Base-by-base conservation (phyloP, 2,113 vertebrate genomes). In the Vidua macroura region DNA sequence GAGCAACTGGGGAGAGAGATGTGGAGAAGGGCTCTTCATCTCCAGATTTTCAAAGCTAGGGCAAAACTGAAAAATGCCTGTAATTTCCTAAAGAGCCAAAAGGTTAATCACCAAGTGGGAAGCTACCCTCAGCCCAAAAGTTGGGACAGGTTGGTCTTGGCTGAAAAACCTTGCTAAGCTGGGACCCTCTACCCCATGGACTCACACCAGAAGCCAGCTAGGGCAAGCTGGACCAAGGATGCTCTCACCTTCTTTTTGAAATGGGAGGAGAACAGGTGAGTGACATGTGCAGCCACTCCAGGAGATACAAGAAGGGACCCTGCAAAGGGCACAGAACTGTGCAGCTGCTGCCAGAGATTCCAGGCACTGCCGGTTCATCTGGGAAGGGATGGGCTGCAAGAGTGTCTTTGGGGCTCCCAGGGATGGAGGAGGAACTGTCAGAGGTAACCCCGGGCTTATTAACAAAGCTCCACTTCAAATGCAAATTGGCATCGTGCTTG, bases 291-390 rank as follows among this genome's bases (percentile, higher is more conserved):
- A 60, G 15, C 59, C 60, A 43, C 30, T 7, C 10, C 6, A 10
- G 43, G 6, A 64, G 33, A 48, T 9, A 60, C 18, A 49, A 37
- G 52, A 59, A 87, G 19, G 11, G 39, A 79, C 30, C n/a, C 35
- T 4, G 3, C 6, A 4, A 74, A 87, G 35, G 21, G 18, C 56
- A 88, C 1, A 2, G 28, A 60, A 27, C n/a, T 3, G 1, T 46
- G 59, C 3, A 4, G 70, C 60, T 59, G 33, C 43, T 93, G 60
- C 37, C 5, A 3, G 18, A 55, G 43, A 52, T 10, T 53, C 44
- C 2, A 7, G 41, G 22, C 1, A 1, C 44, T 73, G 53, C 41
- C 0, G 0, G 18, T 41, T 59, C 41, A 39, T 27, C 56, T 62
- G 75, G 33, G 37, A 86, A 60, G 53, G 31, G 30, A 19, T 3